These are phyloP conservation scores for Dimorphilus gyrociliatus DNA, from an alignment of 2,888 invertebrate species.

Conservation along the genomic window DNA sequence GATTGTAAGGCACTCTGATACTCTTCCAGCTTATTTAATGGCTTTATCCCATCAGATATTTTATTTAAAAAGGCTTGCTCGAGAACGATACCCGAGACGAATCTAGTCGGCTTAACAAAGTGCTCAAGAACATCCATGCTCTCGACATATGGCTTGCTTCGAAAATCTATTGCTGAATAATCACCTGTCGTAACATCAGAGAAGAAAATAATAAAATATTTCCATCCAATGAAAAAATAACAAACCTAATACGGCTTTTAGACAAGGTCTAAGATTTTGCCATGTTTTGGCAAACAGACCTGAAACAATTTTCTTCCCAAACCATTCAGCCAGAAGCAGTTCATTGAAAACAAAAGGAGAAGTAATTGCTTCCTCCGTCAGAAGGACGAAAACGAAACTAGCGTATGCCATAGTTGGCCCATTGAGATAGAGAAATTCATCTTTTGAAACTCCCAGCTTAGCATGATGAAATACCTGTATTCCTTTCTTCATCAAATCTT, in stretches of 20 bases:
- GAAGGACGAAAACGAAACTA: slow-evolving; percentile 23
- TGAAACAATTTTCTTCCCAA: slow-evolving; percentile 30
- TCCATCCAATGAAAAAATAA: too few relatives aligned
- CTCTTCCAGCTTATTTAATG: slow-evolving; percentile 19
- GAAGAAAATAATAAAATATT: too few relatives aligned
- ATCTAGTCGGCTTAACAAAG: slow-evolving; percentile 24
- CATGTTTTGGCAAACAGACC: slow-evolving; percentile 32
- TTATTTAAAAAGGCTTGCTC: slow-evolving; percentile 33
- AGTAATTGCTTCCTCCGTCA: slow-evolving; percentile 22
- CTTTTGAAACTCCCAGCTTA: slow-evolving; percentile 30
- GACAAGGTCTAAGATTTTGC: slow-evolving; percentile 18
- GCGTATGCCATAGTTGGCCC: slow-evolving; percentile 25
- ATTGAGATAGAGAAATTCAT: slow-evolving; percentile 31
- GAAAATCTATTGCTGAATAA: slow-evolving; percentile 32
- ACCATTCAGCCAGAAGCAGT: slow-evolving; percentile 31
- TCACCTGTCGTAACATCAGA: too few relatives aligned
- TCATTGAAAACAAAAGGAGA: slow-evolving; percentile 34
- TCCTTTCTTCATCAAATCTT: slow-evolving; percentile 24
- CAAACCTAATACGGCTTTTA: slow-evolving; percentile 31
- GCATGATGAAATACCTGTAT: slow-evolving; percentile 31
- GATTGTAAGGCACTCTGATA: too few relatives aligned
- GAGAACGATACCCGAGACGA: slow-evolving; percentile 30
- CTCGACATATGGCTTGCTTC: slow-evolving; percentile 31
- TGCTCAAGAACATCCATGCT: slow-evolving; percentile 30
- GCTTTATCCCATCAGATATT: slow-evolving; percentile 31